Conservation (phyloP, 1,140 invertebrate genomes). For the Cotesia chilonis region DNA sequence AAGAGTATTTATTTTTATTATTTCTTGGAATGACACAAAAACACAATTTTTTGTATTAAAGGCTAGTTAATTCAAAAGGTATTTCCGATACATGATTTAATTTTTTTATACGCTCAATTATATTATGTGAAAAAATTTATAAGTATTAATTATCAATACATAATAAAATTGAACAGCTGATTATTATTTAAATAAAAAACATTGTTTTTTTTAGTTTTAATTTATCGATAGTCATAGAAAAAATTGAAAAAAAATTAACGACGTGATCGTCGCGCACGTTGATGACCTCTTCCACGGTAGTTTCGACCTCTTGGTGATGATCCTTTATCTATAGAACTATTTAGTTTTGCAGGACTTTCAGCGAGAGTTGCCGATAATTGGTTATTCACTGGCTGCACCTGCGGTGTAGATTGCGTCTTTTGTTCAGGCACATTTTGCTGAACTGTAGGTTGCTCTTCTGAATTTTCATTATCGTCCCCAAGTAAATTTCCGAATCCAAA, state of each 20-base stretch:
- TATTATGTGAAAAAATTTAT: too few species aligned
- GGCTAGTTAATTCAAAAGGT: too few species aligned
- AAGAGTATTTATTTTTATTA: too few species aligned
- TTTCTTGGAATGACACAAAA: too few species aligned
- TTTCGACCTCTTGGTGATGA: constrained; percentile 50
- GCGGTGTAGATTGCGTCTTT: constrained; percentile 7
- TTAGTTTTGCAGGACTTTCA: constrained; percentile 3
- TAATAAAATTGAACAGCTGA: too few species aligned
- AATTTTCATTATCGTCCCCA: constrained; percentile 49
- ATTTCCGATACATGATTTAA: too few species aligned
- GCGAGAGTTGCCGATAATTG: not conserved
- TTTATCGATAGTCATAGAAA: constrained; percentile 1
- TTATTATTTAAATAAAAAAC: too few species aligned
- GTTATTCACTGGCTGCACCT: not conserved
- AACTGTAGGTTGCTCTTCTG: constrained; percentile 7
- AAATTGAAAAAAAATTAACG: constrained; percentile 49
- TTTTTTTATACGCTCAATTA: too few species aligned
- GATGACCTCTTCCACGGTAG: constrained; percentile 36
- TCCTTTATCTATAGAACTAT: constrained; percentile 20
- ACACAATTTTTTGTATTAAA: too few species aligned
- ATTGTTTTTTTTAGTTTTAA: not conserved
- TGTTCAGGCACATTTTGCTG: constrained; percentile 11
- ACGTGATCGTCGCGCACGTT: constrained; percentile 58
- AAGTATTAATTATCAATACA: too few species aligned
- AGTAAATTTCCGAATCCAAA: constrained; percentile 53